Conservation (phyloP, 2,797 vertebrate genomes). For the Coranthus polyacanthus region DNA sequence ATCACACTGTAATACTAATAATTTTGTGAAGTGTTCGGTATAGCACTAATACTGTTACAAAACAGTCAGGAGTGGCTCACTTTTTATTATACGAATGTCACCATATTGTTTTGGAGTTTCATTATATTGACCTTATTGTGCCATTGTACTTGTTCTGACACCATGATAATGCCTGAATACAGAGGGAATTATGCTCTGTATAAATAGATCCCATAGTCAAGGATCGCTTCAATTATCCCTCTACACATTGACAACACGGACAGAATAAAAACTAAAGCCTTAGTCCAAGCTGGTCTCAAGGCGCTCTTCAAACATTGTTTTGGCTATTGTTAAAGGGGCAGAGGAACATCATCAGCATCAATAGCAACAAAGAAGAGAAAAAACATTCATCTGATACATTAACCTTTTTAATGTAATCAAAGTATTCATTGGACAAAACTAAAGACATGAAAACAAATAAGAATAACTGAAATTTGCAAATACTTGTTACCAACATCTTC, state of each 20-base stretch:
- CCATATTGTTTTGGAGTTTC: slow-evolving; percentile 86
- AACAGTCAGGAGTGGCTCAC: slow-evolving; percentile 67
- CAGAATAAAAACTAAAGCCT: slow-evolving; percentile 82
- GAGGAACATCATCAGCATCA: slow-evolving; percentile 77
- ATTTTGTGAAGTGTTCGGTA: slow-evolving; percentile 34
- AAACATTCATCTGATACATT: slow-evolving; percentile 72
- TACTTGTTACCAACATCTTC: neutral
- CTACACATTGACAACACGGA: slow-evolving; percentile 82
- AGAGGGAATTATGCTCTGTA: slow-evolving; percentile 84
- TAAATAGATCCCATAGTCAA: slow-evolving; percentile 85
- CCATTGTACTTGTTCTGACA: slow-evolving; percentile 84
- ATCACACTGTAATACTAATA: slow-evolving; percentile 18
- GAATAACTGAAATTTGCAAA: neutral
- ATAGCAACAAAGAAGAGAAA: slow-evolving; percentile 69
- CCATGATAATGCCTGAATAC: slow-evolving; percentile 86
- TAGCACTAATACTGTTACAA: slow-evolving; percentile 39
- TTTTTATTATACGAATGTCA: slow-evolving; percentile 78
- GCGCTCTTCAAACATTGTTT: slow-evolving; percentile 81
- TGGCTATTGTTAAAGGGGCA: slow-evolving; percentile 74
- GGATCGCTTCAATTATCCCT: slow-evolving; percentile 84
- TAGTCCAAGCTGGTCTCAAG: slow-evolving; percentile 82
- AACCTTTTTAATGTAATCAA: slow-evolving; percentile 58
- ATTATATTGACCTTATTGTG: slow-evolving; percentile 87
- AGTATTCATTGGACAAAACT: slow-evolving; percentile 24
- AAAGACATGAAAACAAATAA: slow-evolving; percentile 26